These are phyloP conservation scores for Lepilemur ruficaudatus DNA, from an alignment of 2,797 vertebrate species.

Conservation along the genomic window DNA sequence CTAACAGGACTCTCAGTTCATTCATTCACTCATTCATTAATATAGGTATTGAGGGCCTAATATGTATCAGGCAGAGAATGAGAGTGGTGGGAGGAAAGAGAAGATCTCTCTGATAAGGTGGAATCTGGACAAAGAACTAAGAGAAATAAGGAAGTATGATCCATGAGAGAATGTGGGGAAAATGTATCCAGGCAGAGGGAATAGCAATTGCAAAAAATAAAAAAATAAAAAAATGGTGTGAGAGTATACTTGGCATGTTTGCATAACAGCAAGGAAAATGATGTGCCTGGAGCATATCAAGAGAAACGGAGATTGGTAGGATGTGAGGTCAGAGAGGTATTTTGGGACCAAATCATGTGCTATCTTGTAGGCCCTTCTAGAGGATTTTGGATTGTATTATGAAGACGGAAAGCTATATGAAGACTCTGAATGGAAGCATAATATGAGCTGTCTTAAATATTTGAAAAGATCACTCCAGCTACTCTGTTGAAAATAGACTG, in stretches of 20 bases:
- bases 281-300: background rate
- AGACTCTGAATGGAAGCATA: background rate
- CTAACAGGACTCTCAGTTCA: background rate
- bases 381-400: background rate
- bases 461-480: background rate
- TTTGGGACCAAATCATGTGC: background rate
- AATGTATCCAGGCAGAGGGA: background rate
- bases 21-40: background rate
- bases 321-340: background rate
- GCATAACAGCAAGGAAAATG: background rate
- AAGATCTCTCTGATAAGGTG: background rate
- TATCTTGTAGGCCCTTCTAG: background rate
- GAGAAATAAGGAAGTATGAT: background rate
- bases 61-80: background rate
- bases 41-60: background rate
- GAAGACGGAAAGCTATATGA: background rate
- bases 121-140: background rate
- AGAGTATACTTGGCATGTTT: background rate
- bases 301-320: background rate
- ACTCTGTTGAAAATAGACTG: background rate
- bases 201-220: background rate
- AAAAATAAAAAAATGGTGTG: background rate
- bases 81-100: background rate
- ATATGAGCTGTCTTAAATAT: background rate
- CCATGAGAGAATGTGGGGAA: background rate